Base-by-base conservation (phyloP, 2,113 vertebrate species). In the Apodemus sylvaticus region DNA sequence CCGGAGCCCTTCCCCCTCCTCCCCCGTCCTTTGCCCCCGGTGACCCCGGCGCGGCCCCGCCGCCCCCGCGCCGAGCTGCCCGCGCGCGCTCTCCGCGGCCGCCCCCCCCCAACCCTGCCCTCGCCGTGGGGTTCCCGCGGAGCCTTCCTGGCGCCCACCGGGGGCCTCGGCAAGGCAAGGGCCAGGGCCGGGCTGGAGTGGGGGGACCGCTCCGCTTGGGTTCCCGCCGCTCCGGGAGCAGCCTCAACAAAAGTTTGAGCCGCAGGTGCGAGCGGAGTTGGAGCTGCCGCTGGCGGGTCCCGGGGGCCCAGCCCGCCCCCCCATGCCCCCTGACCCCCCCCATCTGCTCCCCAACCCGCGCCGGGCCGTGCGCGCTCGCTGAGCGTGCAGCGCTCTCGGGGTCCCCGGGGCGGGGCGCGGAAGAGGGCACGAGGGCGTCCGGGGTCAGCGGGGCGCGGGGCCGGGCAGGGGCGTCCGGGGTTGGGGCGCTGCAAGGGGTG, bases 191-290 rank as follows among this genome's bases (percentile, higher is more conserved):
- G 95, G 96, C 95, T 83, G 70, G 71, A 45, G 74, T 42, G 89
- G 96, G 86, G 86, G 86, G 45, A 96, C 93, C 83, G 78, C 93
- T 94, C 96, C 82, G 92, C 91, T 94, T 86, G 91, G 93, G 95
- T 96, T 97, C 97, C 96, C 96, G 96, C 98, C 97, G 93, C 97
- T 88, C 94, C 66, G 24, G 96, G 96, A 95, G 97, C 94, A 90
- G 94, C 96, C 95, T 93, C 89, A 94, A 64, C 96, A 97, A 98
- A 98, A 98, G 97, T 97, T 98, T 98, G 97, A 98, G 97, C 97
- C 97, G 97, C 97, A 98, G 97, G 97, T 98, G 97, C 97, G 96
- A 97, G 96, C 89, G 79, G 97, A 98, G 97, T 98, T 97, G 96
- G 95, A 96, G 95, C 95, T 74, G 92, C 96, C 90, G 89, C 96